Conservation (phyloP, 2,888 invertebrate genomes). For the Imbricaverruca yamaguchii region DNA sequence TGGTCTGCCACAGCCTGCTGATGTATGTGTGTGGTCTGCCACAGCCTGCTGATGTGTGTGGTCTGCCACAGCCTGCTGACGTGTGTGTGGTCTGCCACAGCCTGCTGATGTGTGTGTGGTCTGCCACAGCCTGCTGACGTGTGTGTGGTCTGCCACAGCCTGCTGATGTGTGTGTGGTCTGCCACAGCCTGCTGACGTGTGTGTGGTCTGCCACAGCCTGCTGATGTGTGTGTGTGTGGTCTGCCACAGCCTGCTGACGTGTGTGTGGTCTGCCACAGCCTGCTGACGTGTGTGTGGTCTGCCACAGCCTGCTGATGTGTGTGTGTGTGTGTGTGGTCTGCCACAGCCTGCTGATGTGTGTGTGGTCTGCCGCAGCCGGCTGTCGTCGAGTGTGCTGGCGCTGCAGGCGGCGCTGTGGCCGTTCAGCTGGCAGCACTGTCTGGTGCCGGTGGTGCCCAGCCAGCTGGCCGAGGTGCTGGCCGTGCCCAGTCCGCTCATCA, state of each 20-base stretch:
- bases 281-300: too few relatives aligned
- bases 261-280: slow-evolving; percentile 22
- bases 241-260: slow-evolving; percentile 34
- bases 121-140: too few relatives aligned
- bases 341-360: slow-evolving; percentile 34
- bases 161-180: background rate
- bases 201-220: slow-evolving; percentile 37
- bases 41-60: background rate
- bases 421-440: slow-evolving; percentile 24
- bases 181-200: slow-evolving; percentile 19
- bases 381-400: slow-evolving; percentile 33
- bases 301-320: background rate
- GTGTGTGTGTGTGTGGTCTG: slow-evolving; percentile 23
- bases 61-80: too few relatives aligned
- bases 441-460: slow-evolving; percentile 21
- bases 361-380: slow-evolving; percentile 35
- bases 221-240: slow-evolving; percentile 36
- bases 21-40: too few relatives aligned
- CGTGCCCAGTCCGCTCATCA: slow-evolving; percentile 16
- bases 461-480: slow-evolving; percentile 24
- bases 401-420: slow-evolving; percentile 25
- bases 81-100: background rate
- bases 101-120: too few relatives aligned
- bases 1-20: too few relatives aligned
- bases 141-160: too few relatives aligned